Evolutionary conservation across 2,113 vertebrate species (phyloP).

Genomic region (Protobothrops mucrosquamatus): DNA sequence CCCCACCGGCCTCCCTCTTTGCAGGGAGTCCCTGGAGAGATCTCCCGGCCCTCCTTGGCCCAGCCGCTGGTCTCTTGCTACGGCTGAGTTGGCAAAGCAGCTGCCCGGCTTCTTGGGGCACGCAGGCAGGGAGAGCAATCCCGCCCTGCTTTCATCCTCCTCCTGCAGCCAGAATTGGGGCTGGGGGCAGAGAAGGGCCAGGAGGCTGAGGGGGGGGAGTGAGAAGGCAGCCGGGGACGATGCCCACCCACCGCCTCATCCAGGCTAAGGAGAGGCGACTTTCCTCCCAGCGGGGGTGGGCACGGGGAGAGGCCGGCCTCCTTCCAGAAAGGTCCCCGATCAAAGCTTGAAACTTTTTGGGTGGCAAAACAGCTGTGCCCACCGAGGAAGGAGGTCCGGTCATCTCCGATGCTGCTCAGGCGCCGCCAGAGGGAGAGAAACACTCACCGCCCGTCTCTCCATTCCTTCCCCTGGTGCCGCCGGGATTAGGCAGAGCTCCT

Average conservation of each 20-base stretch:
- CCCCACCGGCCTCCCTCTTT: neutral
- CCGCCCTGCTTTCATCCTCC: neutral
- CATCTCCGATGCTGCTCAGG: neutral
- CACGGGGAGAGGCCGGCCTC: neutral
- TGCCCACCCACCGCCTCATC: neutral
- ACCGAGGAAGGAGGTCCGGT: neutral
- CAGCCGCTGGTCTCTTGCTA: no score
- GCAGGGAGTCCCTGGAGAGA: neutral
- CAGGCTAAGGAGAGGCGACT: neutral
- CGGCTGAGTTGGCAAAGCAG: neutral
- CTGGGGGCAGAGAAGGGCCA: neutral
- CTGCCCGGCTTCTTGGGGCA: neutral
- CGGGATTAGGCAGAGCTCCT: neutral
- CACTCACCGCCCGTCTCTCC: fast-evolving
- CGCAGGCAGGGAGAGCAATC: neutral
- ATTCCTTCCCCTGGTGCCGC: neutral
- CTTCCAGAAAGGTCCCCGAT: neutral
- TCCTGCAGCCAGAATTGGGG: neutral
- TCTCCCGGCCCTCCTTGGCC: neutral
- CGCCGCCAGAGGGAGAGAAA: neutral
- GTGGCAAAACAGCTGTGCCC: no score
- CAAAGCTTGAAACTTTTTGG: neutral
- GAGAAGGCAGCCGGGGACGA: neutral
- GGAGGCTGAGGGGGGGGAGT: neutral
- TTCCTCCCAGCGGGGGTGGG: neutral